Conservation (phyloP, 2,888 invertebrate species). For the Hypselothyrea guttata region DNA sequence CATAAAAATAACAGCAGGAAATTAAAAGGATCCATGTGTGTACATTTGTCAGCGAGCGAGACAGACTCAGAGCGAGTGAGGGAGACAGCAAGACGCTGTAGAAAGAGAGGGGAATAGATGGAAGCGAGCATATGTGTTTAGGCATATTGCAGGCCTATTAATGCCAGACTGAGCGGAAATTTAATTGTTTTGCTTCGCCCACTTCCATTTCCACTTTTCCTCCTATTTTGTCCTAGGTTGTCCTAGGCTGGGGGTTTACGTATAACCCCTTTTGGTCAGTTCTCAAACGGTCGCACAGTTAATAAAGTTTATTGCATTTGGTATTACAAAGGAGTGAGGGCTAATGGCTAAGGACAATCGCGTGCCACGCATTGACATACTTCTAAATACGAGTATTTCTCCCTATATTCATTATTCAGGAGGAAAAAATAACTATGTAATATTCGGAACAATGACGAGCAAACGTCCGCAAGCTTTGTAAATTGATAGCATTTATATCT, state of each 20-base stretch:
- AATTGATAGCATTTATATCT: too few relatives aligned
- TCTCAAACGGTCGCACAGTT: conserved; percentile 23
- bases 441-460: too few relatives aligned
- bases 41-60: conserved; percentile 9
- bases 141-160: conserved; percentile 46
- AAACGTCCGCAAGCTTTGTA: too few relatives aligned
- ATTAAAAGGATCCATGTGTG: conserved; percentile 68
- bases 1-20: conserved; percentile 74
- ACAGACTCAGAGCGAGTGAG: too few relatives aligned
- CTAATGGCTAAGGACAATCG: conserved; percentile 35
- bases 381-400: conserved; percentile 12
- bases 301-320: conserved; percentile 62
- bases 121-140: conserved; percentile 6
- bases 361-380: conserved; percentile 44
- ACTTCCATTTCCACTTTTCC: not conserved
- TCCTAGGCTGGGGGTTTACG: not conserved
- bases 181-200: conserved; percentile 58
- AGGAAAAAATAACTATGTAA: conserved; percentile 1
- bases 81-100: too few relatives aligned
- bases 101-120: too few relatives aligned
- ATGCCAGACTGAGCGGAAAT: conserved; percentile 49
- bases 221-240: not conserved
- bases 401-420: conserved; percentile 36
- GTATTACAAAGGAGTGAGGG: not conserved
- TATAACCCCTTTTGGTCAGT: conserved; percentile 9